phyloP scores from a whole-genome alignment of 2,113 vertebrate genomes.

The Uropsilus gracilis region DNA sequence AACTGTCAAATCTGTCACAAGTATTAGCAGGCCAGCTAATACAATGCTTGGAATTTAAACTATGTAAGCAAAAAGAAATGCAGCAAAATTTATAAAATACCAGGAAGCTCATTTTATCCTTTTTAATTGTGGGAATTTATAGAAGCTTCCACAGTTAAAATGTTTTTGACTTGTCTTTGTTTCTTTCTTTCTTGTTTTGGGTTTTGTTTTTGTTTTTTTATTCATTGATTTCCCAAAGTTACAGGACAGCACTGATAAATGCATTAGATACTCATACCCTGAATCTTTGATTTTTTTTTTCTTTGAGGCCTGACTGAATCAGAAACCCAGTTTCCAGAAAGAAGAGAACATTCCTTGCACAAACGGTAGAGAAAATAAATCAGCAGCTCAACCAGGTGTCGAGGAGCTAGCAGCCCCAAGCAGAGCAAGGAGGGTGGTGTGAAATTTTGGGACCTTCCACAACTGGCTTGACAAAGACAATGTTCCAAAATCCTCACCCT shows the following conservation, averaged over 20 bases:
- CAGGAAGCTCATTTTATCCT: not conserved
- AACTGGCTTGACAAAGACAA: constrained; percentile 66
- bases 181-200: not conserved
- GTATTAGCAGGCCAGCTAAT: not conserved
- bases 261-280: not conserved
- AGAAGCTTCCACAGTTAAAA: not conserved
- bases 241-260: not conserved
- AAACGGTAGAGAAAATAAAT: constrained; percentile 16
- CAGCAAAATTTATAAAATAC: not conserved
- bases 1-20: not conserved
- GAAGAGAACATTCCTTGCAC: not conserved
- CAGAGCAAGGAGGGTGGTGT: constrained; percentile 22
- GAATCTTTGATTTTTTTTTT: not conserved
- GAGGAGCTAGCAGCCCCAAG: constrained; percentile 2
- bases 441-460: constrained; percentile 63
- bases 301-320: constrained; percentile 3
- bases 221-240: not conserved
- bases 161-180: not conserved
- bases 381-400: not conserved
- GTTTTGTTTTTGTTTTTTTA: not conserved
- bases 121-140: not conserved
- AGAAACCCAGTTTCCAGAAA: constrained; percentile 11
- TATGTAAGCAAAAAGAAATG: constrained; percentile 19
- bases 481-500: not conserved
- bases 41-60: constrained; percentile 31